These are phyloP conservation scores for Drosophila nr. perissopoda DNA, from an alignment of 2,888 invertebrate genomes.

Conservation along the genomic window DNA sequence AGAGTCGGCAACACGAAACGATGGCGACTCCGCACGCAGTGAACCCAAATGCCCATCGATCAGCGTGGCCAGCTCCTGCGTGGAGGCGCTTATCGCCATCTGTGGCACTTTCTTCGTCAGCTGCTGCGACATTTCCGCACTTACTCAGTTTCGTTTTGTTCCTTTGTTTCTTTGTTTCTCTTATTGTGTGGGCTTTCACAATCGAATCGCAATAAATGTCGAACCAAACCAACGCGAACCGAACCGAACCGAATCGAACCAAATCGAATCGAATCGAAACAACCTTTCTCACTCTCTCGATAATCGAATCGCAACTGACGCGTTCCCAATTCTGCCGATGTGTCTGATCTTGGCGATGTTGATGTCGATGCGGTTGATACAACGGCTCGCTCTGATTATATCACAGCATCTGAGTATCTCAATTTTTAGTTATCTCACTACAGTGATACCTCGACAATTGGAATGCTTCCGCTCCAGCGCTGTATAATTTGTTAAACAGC, in stretches of 20 bases:
- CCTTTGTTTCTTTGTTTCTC: neutral
- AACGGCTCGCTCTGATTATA: conserved; percentile 2
- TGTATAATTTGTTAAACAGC: neutral
- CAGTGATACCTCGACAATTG: neutral
- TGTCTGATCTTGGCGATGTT: neutral
- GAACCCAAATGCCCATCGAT: conserved; percentile 79
- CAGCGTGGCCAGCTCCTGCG: conserved; percentile 72
- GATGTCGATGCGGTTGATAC: neutral
- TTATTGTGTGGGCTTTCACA: neutral
- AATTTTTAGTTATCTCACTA: conserved; percentile 7
- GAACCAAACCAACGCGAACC: conserved; percentile 1
- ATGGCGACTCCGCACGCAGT: conserved; percentile 61
- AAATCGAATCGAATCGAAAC: conserved; percentile 17
- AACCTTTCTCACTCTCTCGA: conserved; percentile 23
- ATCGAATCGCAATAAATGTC: conserved; percentile 13
- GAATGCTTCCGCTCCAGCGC: neutral
- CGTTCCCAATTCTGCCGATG: conserved; percentile 33
- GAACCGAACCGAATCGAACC: neutral
- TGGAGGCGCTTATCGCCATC: conserved; percentile 67
- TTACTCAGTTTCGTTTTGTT: neutral
- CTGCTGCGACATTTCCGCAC: conserved; percentile 28
- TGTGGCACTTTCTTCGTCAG: conserved; percentile 37
- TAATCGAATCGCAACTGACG: conserved; percentile 58
- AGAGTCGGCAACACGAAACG: conserved; percentile 88
- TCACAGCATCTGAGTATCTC: conserved; percentile 7